phyloP scores from a whole-genome alignment of 1,140 invertebrate genomes.

The Vanessa atalanta region DNA sequence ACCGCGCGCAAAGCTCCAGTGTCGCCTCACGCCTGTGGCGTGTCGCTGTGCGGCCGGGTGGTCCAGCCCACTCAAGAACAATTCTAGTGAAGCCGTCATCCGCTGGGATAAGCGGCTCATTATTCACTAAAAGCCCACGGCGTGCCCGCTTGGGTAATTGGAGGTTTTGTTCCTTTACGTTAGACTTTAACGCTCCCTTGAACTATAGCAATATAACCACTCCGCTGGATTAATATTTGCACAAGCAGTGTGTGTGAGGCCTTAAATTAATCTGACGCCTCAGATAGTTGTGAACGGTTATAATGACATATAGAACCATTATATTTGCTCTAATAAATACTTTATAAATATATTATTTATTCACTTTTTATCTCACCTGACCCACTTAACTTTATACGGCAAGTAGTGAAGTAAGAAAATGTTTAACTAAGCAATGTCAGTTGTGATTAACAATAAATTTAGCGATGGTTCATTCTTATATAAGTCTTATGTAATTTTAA shows the following conservation, averaged over 20 bases:
- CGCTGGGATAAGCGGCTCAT: constrained; percentile 73
- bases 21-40: constrained; percentile 36
- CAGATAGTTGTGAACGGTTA: constrained; percentile 55
- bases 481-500: too few species aligned
- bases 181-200: constrained; percentile 63
- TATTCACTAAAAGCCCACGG: constrained; percentile 79
- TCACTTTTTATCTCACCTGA: neutral
- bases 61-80: constrained; percentile 67
- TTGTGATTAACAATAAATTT: too few species aligned
- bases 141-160: constrained; percentile 75
- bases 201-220: constrained; percentile 51
- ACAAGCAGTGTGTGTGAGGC: constrained; percentile 61
- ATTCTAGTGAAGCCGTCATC: constrained; percentile 70
- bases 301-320: constrained; percentile 49
- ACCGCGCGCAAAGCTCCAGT: constrained; percentile 45
- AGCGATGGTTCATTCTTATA: too few species aligned
- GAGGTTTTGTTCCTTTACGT: constrained; percentile 74
- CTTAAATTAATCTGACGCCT: constrained; percentile 67
- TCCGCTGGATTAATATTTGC: constrained; percentile 66
- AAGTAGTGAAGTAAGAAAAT: neutral
- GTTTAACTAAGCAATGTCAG: too few species aligned
- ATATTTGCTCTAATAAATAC: constrained; percentile 42
- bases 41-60: constrained; percentile 48
- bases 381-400: neutral
- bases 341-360: constrained; percentile 17